Evolutionary conservation across 2,797 vertebrate genomes (phyloP).

Genomic region (Sardinella longiceps): DNA sequence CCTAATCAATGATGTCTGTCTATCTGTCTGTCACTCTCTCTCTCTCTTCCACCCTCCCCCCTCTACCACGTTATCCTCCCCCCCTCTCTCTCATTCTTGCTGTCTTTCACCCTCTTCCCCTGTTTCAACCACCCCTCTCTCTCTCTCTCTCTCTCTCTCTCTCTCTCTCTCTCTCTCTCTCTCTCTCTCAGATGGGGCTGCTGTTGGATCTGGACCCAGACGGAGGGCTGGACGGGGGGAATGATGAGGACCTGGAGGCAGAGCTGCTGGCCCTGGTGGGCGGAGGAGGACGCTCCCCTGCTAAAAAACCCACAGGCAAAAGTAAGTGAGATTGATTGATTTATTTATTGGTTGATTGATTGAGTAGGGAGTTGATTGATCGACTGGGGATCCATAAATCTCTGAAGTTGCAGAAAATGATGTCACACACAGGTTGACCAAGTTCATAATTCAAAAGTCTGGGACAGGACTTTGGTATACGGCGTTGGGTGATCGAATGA

Average conservation of each 20-base stretch:
- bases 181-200: constrained; percentile 81
- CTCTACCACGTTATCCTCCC: too few species aligned
- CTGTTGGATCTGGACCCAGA: constrained; percentile 83
- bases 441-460: too few species aligned
- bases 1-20: too few species aligned
- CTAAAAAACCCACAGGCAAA: constrained; percentile 72
- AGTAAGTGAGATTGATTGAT: too few species aligned
- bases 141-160: background rate
- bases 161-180: background rate
- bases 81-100: background rate
- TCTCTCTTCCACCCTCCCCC: too few species aligned
- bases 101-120: background rate
- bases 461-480: too few species aligned
- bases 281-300: constrained; percentile 65
- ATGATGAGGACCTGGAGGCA: constrained; percentile 84
- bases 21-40: background rate
- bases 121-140: background rate
- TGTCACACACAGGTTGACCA: too few species aligned
- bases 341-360: constrained; percentile 22
- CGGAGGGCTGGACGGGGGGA: constrained; percentile 72
- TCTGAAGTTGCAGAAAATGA: too few species aligned
- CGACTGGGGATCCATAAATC: too few species aligned
- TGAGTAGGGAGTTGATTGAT: too few species aligned
- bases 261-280: constrained; percentile 86
- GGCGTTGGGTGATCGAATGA: background rate